Percentiles rank a stretch among this genome's conserved stretches.
phyloP scores from a whole-genome alignment of 2,888 invertebrate species.

The Spialia ferax region DNA sequence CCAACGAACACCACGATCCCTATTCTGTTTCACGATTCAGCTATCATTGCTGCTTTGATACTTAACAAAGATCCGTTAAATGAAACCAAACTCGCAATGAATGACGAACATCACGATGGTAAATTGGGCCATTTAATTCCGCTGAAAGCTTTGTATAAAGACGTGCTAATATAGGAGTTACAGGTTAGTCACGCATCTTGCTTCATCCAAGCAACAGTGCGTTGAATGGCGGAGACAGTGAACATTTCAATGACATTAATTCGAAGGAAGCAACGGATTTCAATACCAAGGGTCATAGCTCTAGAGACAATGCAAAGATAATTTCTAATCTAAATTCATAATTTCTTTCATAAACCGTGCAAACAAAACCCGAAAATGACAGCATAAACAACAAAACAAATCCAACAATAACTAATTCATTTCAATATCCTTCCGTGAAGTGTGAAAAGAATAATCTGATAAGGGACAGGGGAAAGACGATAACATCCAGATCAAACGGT shows the following conservation, averaged over 20 bases:
- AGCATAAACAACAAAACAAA: slow-evolving; percentile 15
- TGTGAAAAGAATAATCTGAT: slow-evolving; percentile 13
- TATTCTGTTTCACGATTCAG: slow-evolving; percentile 12
- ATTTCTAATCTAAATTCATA: slow-evolving; percentile 23
- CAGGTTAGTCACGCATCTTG: slow-evolving; percentile 51
- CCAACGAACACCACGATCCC: slow-evolving; percentile 16
- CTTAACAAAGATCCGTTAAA: neutral
- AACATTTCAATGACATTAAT: slow-evolving; percentile 44
- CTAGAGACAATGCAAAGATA: slow-evolving; percentile 25
- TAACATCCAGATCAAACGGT: slow-evolving; percentile 58
- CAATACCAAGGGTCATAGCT: slow-evolving; percentile 8
- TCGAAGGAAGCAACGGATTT: slow-evolving; percentile 22
- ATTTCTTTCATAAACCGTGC: slow-evolving; percentile 20
- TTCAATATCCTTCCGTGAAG: slow-evolving; percentile 4
- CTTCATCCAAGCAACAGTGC: slow-evolving; percentile 47
- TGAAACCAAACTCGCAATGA: slow-evolving; percentile 31
- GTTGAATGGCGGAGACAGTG: slow-evolving; percentile 45
- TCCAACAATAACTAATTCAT: neutral
- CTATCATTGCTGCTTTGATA: slow-evolving; percentile 39
- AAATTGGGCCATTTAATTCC: slow-evolving; percentile 41
- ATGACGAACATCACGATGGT: slow-evolving; percentile 36
- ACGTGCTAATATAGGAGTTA: slow-evolving; percentile 45
- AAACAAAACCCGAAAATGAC: slow-evolving; percentile 22
- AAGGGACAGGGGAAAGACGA: slow-evolving; percentile 39
- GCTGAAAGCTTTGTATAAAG: slow-evolving; percentile 39